Evolutionary conservation across 2,888 invertebrate species (phyloP).

Genomic region (Micropterix aruncella): DNA sequence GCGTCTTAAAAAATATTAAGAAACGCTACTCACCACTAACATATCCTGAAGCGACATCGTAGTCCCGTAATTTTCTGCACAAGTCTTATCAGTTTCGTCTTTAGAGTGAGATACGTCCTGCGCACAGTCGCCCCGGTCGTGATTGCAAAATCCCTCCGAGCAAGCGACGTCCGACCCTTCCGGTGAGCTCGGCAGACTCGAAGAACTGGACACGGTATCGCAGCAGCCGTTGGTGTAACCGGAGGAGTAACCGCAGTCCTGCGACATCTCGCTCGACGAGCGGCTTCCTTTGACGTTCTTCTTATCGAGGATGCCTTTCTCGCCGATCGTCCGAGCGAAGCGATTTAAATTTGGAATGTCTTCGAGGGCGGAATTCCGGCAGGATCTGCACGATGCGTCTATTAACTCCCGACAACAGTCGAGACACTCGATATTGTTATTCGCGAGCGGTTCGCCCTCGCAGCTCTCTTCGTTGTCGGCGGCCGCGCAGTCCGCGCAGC

Average conservation of each 20-base stretch:
- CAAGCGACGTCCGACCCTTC: constrained; percentile 86
- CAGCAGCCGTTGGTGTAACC: constrained; percentile 64
- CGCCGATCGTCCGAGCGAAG: constrained; percentile 2
- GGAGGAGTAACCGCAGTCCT: constrained; percentile 82
- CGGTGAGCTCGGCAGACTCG: constrained; percentile 71
- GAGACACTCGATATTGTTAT: constrained; percentile 25
- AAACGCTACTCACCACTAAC: constrained; percentile 52
- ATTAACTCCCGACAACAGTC: constrained; percentile 22
- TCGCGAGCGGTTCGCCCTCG: constrained; percentile 23
- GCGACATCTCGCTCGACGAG: constrained; percentile 54
- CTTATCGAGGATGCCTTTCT: constrained; percentile 22
- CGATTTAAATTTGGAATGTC: constrained; percentile 14
- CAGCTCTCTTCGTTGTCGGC: constrained; percentile 5
- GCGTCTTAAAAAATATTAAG: constrained; percentile 5
- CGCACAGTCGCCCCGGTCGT: constrained; percentile 41
- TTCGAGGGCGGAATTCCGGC: constrained; percentile 22
- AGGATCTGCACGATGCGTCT: constrained; percentile 29
- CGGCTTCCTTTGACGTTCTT: constrained; percentile 37
- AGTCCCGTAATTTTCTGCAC: constrained; percentile 30
- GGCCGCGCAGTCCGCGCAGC: constrained; percentile 12
- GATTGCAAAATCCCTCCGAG: constrained; percentile 77
- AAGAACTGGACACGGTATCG: constrained; percentile 52
- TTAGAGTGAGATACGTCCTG: constrained; percentile 11
- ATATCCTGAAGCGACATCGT: constrained; percentile 60
- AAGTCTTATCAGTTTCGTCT: constrained; percentile 9